These are phyloP conservation scores for Drosophila melanica DNA, from an alignment of 1,140 invertebrate species.

Conservation along the genomic window DNA sequence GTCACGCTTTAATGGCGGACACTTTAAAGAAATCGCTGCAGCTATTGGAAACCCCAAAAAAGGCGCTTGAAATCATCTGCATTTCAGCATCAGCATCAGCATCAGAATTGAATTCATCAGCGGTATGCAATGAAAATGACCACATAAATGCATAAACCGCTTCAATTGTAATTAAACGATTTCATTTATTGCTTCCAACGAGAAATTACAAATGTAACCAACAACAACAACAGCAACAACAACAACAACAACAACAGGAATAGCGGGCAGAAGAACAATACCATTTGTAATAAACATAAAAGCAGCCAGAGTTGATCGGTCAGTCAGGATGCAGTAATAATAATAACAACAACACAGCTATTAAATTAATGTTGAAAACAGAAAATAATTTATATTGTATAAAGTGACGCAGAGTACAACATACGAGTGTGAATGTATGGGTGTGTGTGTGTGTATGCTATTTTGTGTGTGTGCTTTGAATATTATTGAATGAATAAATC, in stretches of 20 bases:
- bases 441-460: background rate
- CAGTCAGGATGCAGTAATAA: constrained; percentile 6
- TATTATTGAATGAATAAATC: constrained; percentile 46
- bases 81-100: constrained; percentile 10
- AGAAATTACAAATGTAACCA: constrained; percentile 50
- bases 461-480: background rate
- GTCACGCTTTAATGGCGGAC: constrained; percentile 22
- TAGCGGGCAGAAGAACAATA: too few relatives aligned
- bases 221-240: constrained; percentile 14
- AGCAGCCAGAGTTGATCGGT: constrained; percentile 24
- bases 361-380: constrained; percentile 54
- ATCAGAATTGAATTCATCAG: constrained; percentile 8
- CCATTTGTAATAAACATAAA: constrained; percentile 51
- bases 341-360: constrained; percentile 23
- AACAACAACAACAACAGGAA: constrained; percentile 15
- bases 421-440: background rate
- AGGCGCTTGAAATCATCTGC: constrained; percentile 21
- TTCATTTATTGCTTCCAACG: constrained; percentile 34
- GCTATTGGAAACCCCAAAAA: constrained; percentile 13
- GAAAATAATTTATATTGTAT: constrained; percentile 57
- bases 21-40: constrained; percentile 39
- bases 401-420: constrained; percentile 19
- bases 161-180: constrained; percentile 55
- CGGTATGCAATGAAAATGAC: constrained; percentile 38
- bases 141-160: constrained; percentile 45